A percentile compares a stretch with the other conserved stretches of the same genome.
These are phyloP conservation scores for Atta cephalotes DNA, from an alignment of 1,140 invertebrate species.

Conservation along the genomic window DNA sequence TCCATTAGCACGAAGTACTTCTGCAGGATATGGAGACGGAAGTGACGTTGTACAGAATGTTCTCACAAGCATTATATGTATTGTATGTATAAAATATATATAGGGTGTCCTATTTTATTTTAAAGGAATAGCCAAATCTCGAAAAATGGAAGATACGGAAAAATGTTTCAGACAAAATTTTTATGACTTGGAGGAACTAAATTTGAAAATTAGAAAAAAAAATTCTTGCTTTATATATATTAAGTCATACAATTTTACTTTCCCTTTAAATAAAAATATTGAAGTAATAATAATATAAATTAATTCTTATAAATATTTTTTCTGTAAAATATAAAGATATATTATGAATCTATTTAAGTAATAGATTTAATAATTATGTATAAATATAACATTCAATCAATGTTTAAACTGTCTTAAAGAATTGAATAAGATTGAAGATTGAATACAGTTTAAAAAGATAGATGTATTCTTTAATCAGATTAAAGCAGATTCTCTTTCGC, in stretches of 20 bases:
- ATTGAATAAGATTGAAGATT: no score
- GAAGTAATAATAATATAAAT: not conserved
- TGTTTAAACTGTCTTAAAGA: not conserved
- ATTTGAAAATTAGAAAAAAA: not conserved
- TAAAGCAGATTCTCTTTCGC: not conserved
- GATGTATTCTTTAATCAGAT: not conserved
- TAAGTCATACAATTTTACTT: not conserved
- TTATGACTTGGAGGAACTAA: not conserved
- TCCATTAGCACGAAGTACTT: constrained; percentile 65
- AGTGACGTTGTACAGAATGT: constrained; percentile 25
- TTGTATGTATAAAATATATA: not conserved
- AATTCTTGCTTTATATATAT: not conserved
- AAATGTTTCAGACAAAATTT: no score
- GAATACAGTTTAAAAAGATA: not conserved
- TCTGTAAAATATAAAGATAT: not conserved
- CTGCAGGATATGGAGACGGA: constrained; percentile 30
- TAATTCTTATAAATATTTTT: not conserved
- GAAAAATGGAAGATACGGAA: no score
- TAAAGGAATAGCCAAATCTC: no score
- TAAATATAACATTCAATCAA: not conserved
- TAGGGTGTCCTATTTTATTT: no score
- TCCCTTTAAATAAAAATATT: not conserved
- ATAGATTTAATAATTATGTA: not conserved
- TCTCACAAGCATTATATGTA: not conserved
- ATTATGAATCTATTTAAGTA: not conserved